phyloP scores from a whole-genome alignment of 2,888 invertebrate genomes.

The Autographa gamma region DNA sequence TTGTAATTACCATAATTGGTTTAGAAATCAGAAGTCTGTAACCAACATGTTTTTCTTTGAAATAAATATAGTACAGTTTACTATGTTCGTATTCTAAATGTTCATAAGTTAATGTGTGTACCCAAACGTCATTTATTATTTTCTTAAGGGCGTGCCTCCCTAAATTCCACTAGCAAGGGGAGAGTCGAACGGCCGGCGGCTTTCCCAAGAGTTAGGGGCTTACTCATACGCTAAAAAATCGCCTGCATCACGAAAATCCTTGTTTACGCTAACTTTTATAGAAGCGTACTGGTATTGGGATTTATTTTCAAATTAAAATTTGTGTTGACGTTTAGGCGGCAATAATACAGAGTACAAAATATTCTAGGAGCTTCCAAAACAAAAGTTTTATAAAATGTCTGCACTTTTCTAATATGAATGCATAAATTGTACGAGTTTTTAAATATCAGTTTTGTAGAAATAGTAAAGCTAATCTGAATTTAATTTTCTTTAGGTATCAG shows the following conservation, averaged over 20 bases:
- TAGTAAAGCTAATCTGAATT: too few species aligned
- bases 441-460: too few species aligned
- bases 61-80: not conserved
- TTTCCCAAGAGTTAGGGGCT: not conserved
- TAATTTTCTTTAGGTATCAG: too few species aligned
- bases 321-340: not conserved
- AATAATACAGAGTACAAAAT: not conserved
- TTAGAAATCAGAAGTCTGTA: not conserved
- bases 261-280: conserved; percentile 5
- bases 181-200: not conserved
- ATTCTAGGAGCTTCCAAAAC: too few species aligned
- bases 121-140: conserved; percentile 6
- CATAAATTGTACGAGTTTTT: too few species aligned
- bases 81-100: not conserved
- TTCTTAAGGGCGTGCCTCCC: not conserved
- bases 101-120: conserved; percentile 2
- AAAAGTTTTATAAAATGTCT: too few species aligned
- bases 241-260: not conserved
- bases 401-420: too few species aligned
- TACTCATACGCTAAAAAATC: conserved; percentile 8
- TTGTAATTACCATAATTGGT: not conserved
- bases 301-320: not conserved
- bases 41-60: not conserved
- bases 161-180: not conserved
- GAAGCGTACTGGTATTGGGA: not conserved